Conservation (phyloP, 1,140 invertebrate genomes). For the Bicyclus anynana region DNA sequence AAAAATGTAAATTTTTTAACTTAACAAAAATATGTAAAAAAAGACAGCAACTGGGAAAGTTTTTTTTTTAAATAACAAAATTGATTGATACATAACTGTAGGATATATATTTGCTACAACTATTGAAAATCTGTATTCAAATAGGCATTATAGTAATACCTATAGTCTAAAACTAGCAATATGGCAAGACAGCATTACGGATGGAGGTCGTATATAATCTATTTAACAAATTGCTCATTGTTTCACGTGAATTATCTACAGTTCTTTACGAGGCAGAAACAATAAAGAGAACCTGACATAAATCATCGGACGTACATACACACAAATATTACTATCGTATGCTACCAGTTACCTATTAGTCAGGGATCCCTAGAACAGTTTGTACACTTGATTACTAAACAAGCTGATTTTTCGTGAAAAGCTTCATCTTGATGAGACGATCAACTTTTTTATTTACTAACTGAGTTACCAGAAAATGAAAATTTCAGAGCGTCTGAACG, state of each 20-base stretch:
- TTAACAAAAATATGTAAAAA: conserved; percentile 18
- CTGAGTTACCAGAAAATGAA: too few species aligned
- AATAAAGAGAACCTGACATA: conserved; percentile 67
- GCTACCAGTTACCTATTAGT: conserved; percentile 37
- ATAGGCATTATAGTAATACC: conserved; percentile 47
- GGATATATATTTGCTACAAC: conserved; percentile 14
- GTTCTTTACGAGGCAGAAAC: conserved; percentile 70
- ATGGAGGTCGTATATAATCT: conserved; percentile 74
- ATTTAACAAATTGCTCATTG: conserved; percentile 75
- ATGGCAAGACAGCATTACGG: conserved; percentile 74
- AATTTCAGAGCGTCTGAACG: too few species aligned
- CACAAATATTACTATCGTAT: conserved; percentile 46
- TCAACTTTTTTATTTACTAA: too few species aligned
- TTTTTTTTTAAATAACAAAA: not conserved
- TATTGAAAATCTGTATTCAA: conserved; percentile 35
- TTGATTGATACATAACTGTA: not conserved
- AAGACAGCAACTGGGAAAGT: not conserved
- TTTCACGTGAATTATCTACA: conserved; percentile 66
- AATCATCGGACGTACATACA: conserved; percentile 63
- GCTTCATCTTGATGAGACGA: too few species aligned
- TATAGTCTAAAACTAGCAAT: conserved; percentile 63
- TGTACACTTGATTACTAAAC: too few species aligned
- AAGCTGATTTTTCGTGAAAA: too few species aligned
- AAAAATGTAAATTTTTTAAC: conserved; percentile 17
- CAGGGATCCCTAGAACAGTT: too few species aligned